A percentile compares a stretch with the other conserved stretches of the same genome.
Evolutionary conservation across 35 echinoderm and acorn worm genomes (phyloP).

Genomic region (Apostichopus japonicus): DNA sequence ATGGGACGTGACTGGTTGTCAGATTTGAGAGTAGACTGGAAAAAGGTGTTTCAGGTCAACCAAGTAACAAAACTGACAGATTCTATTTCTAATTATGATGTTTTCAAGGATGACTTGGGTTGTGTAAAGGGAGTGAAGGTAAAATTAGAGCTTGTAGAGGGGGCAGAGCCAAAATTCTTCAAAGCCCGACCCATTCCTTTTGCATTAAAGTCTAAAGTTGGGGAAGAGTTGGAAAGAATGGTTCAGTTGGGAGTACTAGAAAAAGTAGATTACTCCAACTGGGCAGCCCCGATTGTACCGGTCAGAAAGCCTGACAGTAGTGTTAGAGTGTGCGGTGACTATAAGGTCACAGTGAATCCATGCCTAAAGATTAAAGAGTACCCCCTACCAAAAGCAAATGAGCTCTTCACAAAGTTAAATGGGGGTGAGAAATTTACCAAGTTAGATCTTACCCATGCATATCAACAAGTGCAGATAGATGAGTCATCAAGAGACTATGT

Average conservation of each 20-base stretch:
- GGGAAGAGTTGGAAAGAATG: not conserved
- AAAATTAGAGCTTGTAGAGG: not conserved
- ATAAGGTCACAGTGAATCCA: constrained; percentile 14
- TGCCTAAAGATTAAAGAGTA: not conserved
- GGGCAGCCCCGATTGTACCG: not conserved
- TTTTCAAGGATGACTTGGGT: not conserved
- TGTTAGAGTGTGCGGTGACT: not conserved
- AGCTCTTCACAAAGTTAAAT: constrained; percentile 13
- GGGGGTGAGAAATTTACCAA: constrained; percentile 31
- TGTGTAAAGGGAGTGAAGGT: not conserved
- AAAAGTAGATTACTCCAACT: not conserved
- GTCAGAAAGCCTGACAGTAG: constrained; percentile 6
- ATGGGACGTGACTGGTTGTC: not conserved
- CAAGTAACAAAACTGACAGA: not conserved
- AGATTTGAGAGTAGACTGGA: not conserved
- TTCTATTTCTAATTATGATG: not conserved
- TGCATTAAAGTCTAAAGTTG: not conserved
- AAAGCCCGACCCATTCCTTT: constrained; percentile 25
- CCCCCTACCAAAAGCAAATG: not conserved
- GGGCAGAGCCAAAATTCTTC: constrained; percentile 9
- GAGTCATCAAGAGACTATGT: not conserved
- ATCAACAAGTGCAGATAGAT: constrained; percentile 18
- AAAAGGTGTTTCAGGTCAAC: not conserved
- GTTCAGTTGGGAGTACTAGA: not conserved
- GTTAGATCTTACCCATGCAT: constrained; percentile 20